Conservation (phyloP, 2,113 vertebrate genomes). For the Alces alces region DNA sequence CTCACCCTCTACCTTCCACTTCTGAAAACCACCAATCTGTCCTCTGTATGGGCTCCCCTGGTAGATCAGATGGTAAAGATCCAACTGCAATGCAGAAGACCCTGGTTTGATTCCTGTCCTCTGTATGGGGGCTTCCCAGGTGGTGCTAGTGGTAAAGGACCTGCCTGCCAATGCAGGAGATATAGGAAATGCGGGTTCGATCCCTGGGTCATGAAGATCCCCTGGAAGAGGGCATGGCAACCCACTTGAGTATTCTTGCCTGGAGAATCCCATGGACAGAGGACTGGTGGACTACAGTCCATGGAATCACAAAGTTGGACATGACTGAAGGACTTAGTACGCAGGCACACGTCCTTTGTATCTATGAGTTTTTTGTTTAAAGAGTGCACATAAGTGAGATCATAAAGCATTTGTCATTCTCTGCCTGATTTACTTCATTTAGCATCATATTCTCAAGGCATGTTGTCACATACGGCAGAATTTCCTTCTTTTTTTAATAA, state of each 20-base stretch:
- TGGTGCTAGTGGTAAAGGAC: background rate
- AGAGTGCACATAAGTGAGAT: background rate
- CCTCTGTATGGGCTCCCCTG: background rate
- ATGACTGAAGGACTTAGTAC: background rate
- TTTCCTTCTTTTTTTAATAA: background rate
- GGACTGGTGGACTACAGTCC: background rate
- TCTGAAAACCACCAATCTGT: background rate
- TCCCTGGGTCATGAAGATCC: background rate
- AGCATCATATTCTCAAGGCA: background rate
- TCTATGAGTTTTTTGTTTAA: background rate
- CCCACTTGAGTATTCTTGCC: background rate
- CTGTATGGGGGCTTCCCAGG: background rate
- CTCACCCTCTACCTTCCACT: background rate
- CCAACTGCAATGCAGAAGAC: background rate
- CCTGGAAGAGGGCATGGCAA: background rate
- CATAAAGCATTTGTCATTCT: background rate
- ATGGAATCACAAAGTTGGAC: background rate
- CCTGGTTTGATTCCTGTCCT: background rate
- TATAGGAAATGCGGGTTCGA: accelerated
- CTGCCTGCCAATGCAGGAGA: background rate
- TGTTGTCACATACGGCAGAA: background rate
- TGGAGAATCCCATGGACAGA: background rate
- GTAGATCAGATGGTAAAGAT: background rate
- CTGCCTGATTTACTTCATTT: background rate
- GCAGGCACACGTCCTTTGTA: background rate